Percentiles rank a stretch among this genome's conserved stretches.
Evolutionary conservation across 2,113 vertebrate species (phyloP).

Genomic region (Diphyllodes magnificus): DNA sequence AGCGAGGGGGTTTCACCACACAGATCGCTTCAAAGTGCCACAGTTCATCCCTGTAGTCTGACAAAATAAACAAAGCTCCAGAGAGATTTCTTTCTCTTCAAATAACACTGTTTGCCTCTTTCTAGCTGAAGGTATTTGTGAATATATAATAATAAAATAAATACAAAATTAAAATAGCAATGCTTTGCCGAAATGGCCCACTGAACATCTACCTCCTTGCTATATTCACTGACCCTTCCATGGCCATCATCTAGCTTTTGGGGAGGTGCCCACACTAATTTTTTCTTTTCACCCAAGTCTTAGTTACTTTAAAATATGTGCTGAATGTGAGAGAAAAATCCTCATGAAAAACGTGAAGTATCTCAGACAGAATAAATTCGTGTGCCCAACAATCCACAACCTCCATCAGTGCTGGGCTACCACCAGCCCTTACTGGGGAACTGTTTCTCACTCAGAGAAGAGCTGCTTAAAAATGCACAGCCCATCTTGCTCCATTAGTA

Average conservation of each 20-base stretch:
- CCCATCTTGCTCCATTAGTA: neutral
- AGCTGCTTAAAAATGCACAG: neutral
- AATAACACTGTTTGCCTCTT: neutral
- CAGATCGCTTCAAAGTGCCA: neutral
- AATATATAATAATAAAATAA: neutral
- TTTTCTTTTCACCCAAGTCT: neutral
- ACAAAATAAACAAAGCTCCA: neutral
- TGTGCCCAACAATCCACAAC: neutral
- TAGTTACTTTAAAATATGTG: neutral
- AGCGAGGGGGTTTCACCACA: neutral
- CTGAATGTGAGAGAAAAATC: neutral
- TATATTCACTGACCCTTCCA: neutral
- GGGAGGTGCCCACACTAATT: neutral
- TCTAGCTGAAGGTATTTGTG: neutral
- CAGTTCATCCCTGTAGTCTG: neutral
- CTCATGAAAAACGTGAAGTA: neutral
- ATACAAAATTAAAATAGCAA: neutral
- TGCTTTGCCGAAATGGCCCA: neutral
- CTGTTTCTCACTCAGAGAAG: neutral
- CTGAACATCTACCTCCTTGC: neutral
- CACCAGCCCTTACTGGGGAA: neutral
- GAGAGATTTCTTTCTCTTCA: neutral
- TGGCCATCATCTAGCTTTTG: neutral
- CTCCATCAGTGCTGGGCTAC: neutral
- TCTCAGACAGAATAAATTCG: neutral